Conservation (phyloP, 1,140 invertebrate species). For the Drosophila suzukii region DNA sequence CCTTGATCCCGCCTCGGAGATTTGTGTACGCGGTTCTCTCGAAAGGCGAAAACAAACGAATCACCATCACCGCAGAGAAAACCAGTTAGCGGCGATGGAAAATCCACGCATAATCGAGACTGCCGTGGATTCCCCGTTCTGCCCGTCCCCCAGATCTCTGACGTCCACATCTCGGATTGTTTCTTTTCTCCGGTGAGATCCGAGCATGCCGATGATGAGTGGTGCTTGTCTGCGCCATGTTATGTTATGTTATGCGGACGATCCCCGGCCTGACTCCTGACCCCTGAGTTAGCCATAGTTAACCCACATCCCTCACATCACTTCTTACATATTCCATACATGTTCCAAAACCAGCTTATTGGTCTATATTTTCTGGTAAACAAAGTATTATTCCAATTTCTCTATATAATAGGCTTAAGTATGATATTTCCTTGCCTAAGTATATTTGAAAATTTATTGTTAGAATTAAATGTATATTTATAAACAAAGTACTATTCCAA, state of each 20-base stretch:
- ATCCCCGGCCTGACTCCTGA: slow-evolving; percentile 6
- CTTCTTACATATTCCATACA: not conserved
- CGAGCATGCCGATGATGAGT: slow-evolving; percentile 16
- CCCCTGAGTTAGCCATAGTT: not conserved
- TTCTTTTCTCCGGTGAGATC: not conserved
- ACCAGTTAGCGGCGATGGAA: slow-evolving; percentile 40
- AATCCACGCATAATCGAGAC: slow-evolving; percentile 46
- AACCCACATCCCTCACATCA: not conserved
- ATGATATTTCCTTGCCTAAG: no score
- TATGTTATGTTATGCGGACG: slow-evolving; percentile 13
- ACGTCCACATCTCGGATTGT: not conserved
- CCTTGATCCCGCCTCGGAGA: slow-evolving; percentile 20
- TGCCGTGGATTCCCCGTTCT: slow-evolving; percentile 18
- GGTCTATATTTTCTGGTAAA: not conserved
- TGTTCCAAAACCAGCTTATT: no score
- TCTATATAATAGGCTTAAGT: no score
- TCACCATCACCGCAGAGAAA: slow-evolving; percentile 35
- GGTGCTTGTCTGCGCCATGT: slow-evolving; percentile 20
- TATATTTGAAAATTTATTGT: no score
- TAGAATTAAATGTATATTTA: no score
- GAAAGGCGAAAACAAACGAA: slow-evolving; percentile 29
- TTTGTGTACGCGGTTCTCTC: slow-evolving; percentile 13
- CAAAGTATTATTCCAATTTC: not conserved
- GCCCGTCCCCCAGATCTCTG: not conserved
- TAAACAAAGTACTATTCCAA: no score